Conservation (phyloP, 2,797 vertebrate species). For the Ataeniobius toweri region DNA sequence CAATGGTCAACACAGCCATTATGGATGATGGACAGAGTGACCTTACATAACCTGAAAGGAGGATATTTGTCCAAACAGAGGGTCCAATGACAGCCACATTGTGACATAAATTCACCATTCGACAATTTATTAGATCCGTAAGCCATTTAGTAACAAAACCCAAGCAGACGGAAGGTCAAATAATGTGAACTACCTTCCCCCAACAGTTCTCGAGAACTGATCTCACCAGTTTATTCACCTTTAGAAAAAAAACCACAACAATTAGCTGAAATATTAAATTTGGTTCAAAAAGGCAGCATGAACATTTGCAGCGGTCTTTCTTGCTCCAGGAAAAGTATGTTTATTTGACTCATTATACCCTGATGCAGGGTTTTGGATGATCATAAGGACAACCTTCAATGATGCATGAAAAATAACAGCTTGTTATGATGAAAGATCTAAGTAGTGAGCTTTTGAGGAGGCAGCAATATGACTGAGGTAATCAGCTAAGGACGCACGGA, state of each 20-base stretch:
- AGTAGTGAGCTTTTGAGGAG: too few relatives aligned
- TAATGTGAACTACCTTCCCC: neutral
- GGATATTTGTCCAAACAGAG: slow-evolving; percentile 9
- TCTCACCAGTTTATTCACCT: slow-evolving; percentile 4
- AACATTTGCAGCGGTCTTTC: neutral
- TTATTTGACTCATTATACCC: neutral
- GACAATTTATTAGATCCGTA: neutral
- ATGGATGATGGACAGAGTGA: slow-evolving; percentile 10
- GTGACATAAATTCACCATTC: neutral
- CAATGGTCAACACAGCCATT: slow-evolving; percentile 1
- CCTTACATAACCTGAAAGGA: slow-evolving; percentile 7
- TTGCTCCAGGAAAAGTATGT: neutral
- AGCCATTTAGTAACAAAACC: slow-evolving; percentile 4
- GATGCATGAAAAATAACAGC: neutral
- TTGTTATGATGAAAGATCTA: neutral
- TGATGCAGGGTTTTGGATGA: neutral
- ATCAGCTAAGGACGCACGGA: too few relatives aligned
- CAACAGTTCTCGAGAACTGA: neutral
- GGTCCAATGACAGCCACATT: neutral
- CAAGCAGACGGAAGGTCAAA: neutral
- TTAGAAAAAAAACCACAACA: neutral
- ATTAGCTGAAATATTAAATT: neutral
- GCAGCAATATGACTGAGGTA: too few relatives aligned
- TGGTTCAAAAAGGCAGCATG: neutral
- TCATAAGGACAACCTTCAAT: too few relatives aligned